These are phyloP conservation scores for Vulpes lagopus DNA, from an alignment of 2,113 vertebrate species.

Conservation along the genomic window DNA sequence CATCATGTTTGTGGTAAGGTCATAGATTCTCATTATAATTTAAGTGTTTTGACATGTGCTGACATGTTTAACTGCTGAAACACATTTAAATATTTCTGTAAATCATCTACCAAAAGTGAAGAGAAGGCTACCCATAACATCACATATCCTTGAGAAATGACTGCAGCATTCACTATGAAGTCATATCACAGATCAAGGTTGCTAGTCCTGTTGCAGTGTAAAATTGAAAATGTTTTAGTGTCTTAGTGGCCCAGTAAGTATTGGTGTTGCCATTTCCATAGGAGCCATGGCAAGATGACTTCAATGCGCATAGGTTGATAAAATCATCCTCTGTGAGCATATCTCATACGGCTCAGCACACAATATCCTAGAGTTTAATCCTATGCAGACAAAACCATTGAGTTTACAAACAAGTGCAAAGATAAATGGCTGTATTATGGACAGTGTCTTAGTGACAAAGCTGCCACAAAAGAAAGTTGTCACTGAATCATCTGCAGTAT, in stretches of 20 bases:
- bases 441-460: not conserved
- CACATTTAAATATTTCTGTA: conserved; percentile 69
- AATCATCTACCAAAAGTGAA: conserved; percentile 49
- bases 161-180: not conserved
- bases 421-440: not conserved
- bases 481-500: not conserved
- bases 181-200: not conserved
- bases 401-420: not conserved
- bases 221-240: not conserved
- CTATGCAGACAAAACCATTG: not conserved
- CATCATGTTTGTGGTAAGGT: conserved; percentile 72
- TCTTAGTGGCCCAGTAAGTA: not conserved
- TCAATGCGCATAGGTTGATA: not conserved
- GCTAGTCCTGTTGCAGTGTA: not conserved
- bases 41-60: conserved; percentile 67
- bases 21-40: conserved; percentile 60
- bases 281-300: not conserved
- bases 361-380: not conserved
- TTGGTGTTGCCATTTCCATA: not conserved
- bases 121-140: not conserved
- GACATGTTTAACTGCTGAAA: conserved; percentile 64
- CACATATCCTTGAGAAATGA: conserved; percentile 55
- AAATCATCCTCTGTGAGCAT: not conserved
- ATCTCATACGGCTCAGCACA: not conserved
- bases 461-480: not conserved